phyloP scores from a whole-genome alignment of 2,888 invertebrate genomes.

The Eupeodes latifasciatus region DNA sequence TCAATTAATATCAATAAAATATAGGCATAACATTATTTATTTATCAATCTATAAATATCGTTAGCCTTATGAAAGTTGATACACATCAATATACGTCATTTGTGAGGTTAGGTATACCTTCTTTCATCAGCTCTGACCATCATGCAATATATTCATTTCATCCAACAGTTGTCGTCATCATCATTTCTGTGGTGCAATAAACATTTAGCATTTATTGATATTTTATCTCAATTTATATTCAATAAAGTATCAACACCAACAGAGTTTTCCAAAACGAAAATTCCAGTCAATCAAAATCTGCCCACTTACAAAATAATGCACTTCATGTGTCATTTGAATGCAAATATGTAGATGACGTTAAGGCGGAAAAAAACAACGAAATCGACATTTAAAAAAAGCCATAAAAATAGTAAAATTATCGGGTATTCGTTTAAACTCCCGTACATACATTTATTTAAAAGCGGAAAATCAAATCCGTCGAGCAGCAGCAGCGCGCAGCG shows the following conservation, averaged over 20 bases:
- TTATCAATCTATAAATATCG: too few relatives aligned
- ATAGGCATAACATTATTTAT: too few relatives aligned
- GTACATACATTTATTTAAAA: not conserved
- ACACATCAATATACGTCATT: too few relatives aligned
- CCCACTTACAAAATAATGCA: slow-evolving; percentile 47
- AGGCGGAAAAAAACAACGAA: slow-evolving; percentile 27
- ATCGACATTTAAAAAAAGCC: not conserved
- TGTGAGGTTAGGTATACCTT: too few relatives aligned
- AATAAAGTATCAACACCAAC: slow-evolving; percentile 37
- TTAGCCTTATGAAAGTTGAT: too few relatives aligned
- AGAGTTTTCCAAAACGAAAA: not conserved
- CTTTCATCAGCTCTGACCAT: too few relatives aligned
- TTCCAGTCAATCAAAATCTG: slow-evolving; percentile 27
- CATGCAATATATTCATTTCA: too few relatives aligned
- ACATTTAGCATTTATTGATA: slow-evolving; percentile 9
- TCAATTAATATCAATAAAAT: too few relatives aligned
- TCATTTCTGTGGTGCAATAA: not conserved
- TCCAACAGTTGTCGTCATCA: not conserved
- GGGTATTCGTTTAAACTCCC: slow-evolving; percentile 41
- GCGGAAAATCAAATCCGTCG: not conserved
- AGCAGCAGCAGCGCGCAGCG: not conserved
- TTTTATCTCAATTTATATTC: slow-evolving; percentile 26
- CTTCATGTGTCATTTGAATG: slow-evolving; percentile 26
- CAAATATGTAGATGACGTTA: not conserved
- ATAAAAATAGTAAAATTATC: slow-evolving; percentile 31